Conservation (phyloP, 1,140 invertebrate genomes). For the Drosophila ohnishii region DNA sequence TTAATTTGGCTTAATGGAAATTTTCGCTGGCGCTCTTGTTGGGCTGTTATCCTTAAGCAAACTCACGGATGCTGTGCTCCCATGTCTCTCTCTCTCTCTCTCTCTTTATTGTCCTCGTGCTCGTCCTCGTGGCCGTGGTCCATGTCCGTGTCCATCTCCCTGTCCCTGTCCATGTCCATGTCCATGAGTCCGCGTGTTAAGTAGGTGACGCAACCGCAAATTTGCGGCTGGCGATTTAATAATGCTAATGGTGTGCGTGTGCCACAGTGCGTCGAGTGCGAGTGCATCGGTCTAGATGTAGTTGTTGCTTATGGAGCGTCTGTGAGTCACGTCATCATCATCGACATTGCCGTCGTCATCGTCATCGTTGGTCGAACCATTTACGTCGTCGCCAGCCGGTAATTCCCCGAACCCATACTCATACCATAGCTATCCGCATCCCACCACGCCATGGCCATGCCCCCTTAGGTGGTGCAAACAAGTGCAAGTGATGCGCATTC, state of each 20-base stretch:
- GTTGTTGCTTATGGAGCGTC: slow-evolving; percentile 50
- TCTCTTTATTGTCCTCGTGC: background rate
- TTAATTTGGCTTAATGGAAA: slow-evolving; percentile 82
- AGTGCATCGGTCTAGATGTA: slow-evolving; percentile 39
- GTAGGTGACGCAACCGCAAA: slow-evolving; percentile 81
- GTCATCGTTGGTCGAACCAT: slow-evolving; percentile 56
- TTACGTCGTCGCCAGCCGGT: slow-evolving; percentile 65
- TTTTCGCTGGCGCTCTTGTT: slow-evolving; percentile 52
- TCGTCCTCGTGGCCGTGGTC: slow-evolving; percentile 17
- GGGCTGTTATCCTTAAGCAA: slow-evolving; percentile 44
- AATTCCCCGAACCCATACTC: slow-evolving; percentile 52
- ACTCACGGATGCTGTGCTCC: slow-evolving; percentile 27
- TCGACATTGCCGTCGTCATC: slow-evolving; percentile 10
- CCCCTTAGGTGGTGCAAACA: slow-evolving; percentile 64
- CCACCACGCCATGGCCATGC: slow-evolving; percentile 13
- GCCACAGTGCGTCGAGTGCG: slow-evolving; percentile 21
- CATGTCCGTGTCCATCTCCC: slow-evolving; percentile 31
- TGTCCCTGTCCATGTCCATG: slow-evolving; percentile 26
- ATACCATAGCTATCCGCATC: slow-evolving; percentile 6
- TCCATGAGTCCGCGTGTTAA: slow-evolving; percentile 58
- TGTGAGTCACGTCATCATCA: slow-evolving; percentile 66
- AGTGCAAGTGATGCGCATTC: slow-evolving; percentile 81
- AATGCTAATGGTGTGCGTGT: slow-evolving; percentile 69
- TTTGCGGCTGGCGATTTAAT: slow-evolving; percentile 78
- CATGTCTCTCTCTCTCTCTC: slow-evolving; percentile 9